Percentiles rank a stretch among this genome's conserved stretches.
Conservation (phyloP, 2,888 invertebrate species). For the Serrognathus titanus region DNA sequence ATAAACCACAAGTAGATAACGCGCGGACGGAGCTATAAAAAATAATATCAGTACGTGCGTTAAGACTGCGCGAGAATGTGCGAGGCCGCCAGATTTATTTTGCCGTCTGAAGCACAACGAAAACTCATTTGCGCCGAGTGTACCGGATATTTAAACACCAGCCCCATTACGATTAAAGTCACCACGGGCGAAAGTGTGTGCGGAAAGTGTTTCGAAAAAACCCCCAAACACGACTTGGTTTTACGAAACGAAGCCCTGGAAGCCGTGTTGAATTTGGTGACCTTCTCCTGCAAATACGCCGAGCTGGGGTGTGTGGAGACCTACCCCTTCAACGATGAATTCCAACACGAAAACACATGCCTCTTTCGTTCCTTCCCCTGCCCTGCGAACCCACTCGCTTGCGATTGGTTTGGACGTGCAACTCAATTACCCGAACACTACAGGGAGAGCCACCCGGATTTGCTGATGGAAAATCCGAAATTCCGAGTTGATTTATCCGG, state of each 20-base stretch:
- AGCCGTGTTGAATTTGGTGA: constrained; percentile 3
- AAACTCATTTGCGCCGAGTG: constrained; percentile 16
- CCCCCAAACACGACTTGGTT: constrained; percentile 1
- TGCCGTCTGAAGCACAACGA: constrained; percentile 7
- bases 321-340: constrained; percentile 8
- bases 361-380: constrained; percentile 7
- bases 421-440: constrained; percentile 11
- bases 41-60: too few species aligned
- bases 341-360: constrained; percentile 12
- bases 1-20: too few species aligned
- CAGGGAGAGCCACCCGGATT: constrained; percentile 6
- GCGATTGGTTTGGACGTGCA: constrained; percentile 8
- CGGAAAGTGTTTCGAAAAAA: constrained; percentile 11
- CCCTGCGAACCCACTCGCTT: constrained; percentile 8
- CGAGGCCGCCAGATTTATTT: constrained; percentile 3
- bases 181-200: constrained; percentile 13
- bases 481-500: constrained; percentile 1
- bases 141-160: constrained; percentile 9
- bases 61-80: constrained; percentile 5
- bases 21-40: too few species aligned
- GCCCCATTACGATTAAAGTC: constrained; percentile 10
- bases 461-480: constrained; percentile 4
- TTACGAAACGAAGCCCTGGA: constrained; percentile 9
- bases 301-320: constrained; percentile 12
- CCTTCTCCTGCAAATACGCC: constrained; percentile 13